Evolutionary conservation across 2,888 invertebrate genomes (phyloP).

Genomic region (Ectobius pallidus): DNA sequence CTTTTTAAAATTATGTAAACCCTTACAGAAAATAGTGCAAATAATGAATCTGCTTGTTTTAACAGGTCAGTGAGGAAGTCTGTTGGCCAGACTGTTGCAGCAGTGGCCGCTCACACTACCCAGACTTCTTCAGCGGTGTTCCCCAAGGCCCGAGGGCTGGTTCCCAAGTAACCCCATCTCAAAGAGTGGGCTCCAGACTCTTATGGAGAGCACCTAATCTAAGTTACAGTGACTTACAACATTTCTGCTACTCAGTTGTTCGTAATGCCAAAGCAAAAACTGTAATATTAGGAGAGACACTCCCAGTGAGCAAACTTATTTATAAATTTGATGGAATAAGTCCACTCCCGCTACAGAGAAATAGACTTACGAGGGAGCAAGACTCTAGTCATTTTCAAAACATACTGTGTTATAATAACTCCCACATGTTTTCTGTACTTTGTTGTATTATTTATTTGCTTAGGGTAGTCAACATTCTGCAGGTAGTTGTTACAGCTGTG

Average conservation of each 20-base stretch:
- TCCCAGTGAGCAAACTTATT: too few species aligned
- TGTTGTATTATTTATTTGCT: slow-evolving; percentile 36
- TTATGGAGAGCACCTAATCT: too few species aligned
- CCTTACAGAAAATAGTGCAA: too few species aligned
- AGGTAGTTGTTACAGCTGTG: slow-evolving; percentile 32
- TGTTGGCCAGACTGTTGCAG: too few species aligned
- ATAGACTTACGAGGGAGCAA: neutral
- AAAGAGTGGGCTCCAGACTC: too few species aligned
- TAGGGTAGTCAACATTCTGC: slow-evolving; percentile 33
- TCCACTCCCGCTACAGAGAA: neutral
- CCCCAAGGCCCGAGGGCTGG: slow-evolving; percentile 40
- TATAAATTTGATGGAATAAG: neutral
- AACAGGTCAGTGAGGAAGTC: too few species aligned
- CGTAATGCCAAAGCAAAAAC: neutral
- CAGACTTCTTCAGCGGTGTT: slow-evolving; percentile 29
- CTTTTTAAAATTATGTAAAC: too few species aligned
- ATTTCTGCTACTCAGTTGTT: neutral
- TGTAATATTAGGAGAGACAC: neutral
- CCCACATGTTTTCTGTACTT: slow-evolving; percentile 11
- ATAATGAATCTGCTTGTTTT: too few species aligned
- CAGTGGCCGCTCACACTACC: too few species aligned
- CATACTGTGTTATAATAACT: neutral
- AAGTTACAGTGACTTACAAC: neutral
- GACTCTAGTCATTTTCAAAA: slow-evolving; percentile 10
- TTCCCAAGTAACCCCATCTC: slow-evolving; percentile 40